These are phyloP conservation scores for Phasianus colchicus DNA, from an alignment of 2,113 vertebrate genomes.

Conservation along the genomic window DNA sequence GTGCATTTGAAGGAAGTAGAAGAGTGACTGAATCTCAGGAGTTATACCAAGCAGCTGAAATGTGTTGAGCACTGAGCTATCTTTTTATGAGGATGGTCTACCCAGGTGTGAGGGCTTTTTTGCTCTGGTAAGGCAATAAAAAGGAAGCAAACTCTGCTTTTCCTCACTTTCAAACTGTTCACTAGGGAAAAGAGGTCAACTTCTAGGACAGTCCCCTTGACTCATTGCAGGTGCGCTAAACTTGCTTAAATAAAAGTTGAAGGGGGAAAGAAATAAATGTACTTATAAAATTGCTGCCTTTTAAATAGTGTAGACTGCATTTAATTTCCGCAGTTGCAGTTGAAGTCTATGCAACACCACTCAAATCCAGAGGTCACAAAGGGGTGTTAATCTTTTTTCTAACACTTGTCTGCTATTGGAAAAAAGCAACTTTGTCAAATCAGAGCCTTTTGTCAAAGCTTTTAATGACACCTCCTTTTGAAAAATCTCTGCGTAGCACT, in stretches of 20 bases:
- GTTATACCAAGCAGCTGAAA: not conserved
- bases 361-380: slow-evolving; percentile 3
- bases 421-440: not conserved
- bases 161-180: not conserved
- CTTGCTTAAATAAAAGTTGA: not conserved
- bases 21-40: not conserved
- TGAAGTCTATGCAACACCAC: not conserved
- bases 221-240: slow-evolving; percentile 7
- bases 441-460: slow-evolving; percentile 11
- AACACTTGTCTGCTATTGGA: not conserved
- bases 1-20: not conserved
- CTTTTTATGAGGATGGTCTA: not conserved
- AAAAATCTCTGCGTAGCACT: not conserved
- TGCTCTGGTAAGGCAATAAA: not conserved
- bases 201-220: not conserved
- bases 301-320: not conserved
- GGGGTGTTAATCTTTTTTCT: slow-evolving; percentile 13
- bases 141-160: not conserved
- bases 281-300: not conserved
- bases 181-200: not conserved
- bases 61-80: not conserved
- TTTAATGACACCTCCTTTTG: slow-evolving; percentile 19
- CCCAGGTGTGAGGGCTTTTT: not conserved
- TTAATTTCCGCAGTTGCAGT: slow-evolving; percentile 35
- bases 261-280: not conserved